Evolutionary conservation across 2,113 vertebrate species (phyloP), one percentile per base, ranked within the genome.

Genomic region (Vulpes vulpes): DNA sequence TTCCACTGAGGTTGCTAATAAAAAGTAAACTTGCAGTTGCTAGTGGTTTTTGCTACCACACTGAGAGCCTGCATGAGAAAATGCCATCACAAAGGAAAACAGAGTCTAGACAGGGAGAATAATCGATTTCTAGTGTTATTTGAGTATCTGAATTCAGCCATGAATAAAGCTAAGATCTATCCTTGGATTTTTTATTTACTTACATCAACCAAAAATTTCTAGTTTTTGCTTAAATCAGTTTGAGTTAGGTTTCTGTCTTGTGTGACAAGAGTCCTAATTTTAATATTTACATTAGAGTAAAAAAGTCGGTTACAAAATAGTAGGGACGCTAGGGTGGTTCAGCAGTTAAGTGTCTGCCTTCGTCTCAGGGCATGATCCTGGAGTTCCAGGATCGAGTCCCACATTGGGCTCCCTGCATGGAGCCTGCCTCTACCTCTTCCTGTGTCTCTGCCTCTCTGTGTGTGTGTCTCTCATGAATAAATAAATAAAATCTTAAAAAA

Each of bases 161-260:
- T 60, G 11, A 59, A 22, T 71, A 74, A 71, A 83, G 14, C 27
- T n/a, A 64, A 64, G 11, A 12, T 74, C 38, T 94, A 43, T 23
- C 43, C 30, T 67, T 80, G 60, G 59, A 27, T 19, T 65, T 73
- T 64, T 89, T 71, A 55, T 88, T 84, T 93, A 94, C 22, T 87
- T 85, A 55, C 6, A 30, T 62, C 17, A 96, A 90, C 1, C 62
- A 57, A 91, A 93, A 78, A 51, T 35, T 62, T 81, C 64, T 69
- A 78, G 17, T 67, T 91, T 94, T 92, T 85, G 64, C 32, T 79
- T 76, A 51, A 57, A 43, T 91, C 32, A 73, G 14, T 91, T 93
- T 80, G 51, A 95, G 27, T 23, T 92, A 51, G 57, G 62, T 20
- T 94, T 91, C 74, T 95, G 25, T 30, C 32, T 35, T 94, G 81